Base-by-base conservation (phyloP, 2,797 vertebrate species). In the Heliangelus exortis region DNA sequence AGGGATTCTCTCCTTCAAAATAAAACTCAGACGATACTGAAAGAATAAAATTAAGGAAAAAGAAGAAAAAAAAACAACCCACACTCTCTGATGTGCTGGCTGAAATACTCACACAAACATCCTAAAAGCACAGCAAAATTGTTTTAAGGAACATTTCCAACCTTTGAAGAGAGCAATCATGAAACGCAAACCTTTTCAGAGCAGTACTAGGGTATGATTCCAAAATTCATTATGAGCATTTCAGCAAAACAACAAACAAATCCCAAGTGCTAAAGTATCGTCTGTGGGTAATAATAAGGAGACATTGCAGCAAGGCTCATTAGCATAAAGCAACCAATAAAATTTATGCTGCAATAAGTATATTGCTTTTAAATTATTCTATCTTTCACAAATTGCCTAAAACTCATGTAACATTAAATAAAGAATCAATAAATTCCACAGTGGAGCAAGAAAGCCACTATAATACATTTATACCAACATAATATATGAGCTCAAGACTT, bases 371-470 rank as follows among this genome's bases (percentile, higher is more conserved):
- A 96, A 93, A 95, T 92, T 96, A 96, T 95, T 96, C 92, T 94
- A 45, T 95, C 54, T 53, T 96, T 91, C 96, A 87, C 71, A 95
- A 95, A 96, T 94, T 83, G 89, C 89, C 92, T 90, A 83, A 96
- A 96, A 95, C 62, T 89, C 95, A 76, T 84, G 79, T 93, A 97
- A 97, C 93, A 97, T 97, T 97, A 97, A 97, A 95, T 96, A 97
- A 96, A 79, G 58, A 96, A 96, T 96, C 96, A 84, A 96, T 97
- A 96, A 93, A 95, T 96, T 94, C 78, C 79, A 92, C 58, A 95
- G 68, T 45, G 58, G 58, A 95, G 66, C 59, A 90, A 87, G 65
- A 90, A 95, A 92, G 74, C 55, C 65, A 74, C 34, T 77, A 65
- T 68, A 96, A 93, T 75, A 68, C 63, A 91, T 91, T 97, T 91